phyloP scores from a whole-genome alignment of 1,140 invertebrate genomes.

The Xylocopa sonorina region DNA sequence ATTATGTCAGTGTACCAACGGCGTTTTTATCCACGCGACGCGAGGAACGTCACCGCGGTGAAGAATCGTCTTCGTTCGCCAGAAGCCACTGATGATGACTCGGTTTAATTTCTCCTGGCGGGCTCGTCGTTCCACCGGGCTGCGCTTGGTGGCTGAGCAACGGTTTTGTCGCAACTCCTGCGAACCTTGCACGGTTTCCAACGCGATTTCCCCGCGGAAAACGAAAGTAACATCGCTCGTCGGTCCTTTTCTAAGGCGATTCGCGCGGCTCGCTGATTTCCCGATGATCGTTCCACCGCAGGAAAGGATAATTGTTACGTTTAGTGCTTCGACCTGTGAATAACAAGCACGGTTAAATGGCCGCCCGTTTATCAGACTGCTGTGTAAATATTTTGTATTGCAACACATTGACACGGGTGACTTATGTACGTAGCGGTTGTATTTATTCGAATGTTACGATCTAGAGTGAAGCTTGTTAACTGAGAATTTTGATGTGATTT shows the following conservation, averaged over 20 bases:
- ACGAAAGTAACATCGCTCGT: constrained; percentile 67
- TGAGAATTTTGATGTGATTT: too few relatives aligned
- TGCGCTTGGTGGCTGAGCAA: constrained; percentile 41
- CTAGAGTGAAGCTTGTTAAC: too few relatives aligned
- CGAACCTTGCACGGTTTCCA: constrained; percentile 39
- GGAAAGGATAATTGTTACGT: constrained; percentile 9
- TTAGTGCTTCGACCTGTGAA: constrained; percentile 21
- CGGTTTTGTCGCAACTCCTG: constrained; percentile 53
- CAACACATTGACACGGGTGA: too few relatives aligned
- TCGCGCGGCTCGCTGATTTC: constrained; percentile 39
- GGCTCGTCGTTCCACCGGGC: neutral
- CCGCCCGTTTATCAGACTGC: too few relatives aligned
- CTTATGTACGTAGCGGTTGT: too few relatives aligned
- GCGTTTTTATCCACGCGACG: too few relatives aligned
- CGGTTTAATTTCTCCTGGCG: constrained; percentile 1
- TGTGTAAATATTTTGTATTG: neutral
- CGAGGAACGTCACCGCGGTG: too few relatives aligned
- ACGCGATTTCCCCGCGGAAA: constrained; percentile 69
- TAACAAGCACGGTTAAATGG: constrained; percentile 22
- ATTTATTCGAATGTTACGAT: too few relatives aligned
- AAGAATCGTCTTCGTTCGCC: too few relatives aligned
- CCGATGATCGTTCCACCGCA: constrained; percentile 28
- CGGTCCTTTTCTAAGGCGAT: constrained; percentile 29
- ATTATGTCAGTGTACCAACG: neutral
- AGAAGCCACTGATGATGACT: neutral